Evolutionary conservation across 2,113 vertebrate genomes (phyloP).

Genomic region (Piprites chloris): DNA sequence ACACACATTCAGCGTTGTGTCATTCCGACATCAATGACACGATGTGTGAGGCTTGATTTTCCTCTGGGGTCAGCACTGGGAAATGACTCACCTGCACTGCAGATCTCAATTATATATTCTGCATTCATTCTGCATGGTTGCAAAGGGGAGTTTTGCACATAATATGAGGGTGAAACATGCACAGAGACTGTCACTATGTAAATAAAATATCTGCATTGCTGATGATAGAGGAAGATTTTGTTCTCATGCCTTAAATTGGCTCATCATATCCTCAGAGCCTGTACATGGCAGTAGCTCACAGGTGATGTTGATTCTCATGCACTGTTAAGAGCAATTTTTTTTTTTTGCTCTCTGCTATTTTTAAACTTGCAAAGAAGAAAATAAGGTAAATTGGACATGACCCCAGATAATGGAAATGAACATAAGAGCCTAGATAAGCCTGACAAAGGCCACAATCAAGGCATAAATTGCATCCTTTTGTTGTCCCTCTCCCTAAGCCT

Average conservation of each 20-base stretch:
- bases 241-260: neutral
- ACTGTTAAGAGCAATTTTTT: neutral
- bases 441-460: constrained; percentile 60
- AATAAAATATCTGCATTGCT: constrained; percentile 42
- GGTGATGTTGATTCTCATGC: neutral
- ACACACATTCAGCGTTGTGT: neutral
- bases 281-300: neutral
- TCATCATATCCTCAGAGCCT: neutral
- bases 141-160: neutral
- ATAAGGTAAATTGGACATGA: constrained; percentile 49
- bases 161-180: constrained; percentile 10
- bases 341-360: constrained; percentile 18
- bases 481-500: neutral
- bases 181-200: neutral
- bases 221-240: neutral
- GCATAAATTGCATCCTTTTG: constrained; percentile 45
- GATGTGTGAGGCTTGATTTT: neutral
- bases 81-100: constrained; percentile 51
- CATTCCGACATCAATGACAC: neutral
- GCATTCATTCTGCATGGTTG: constrained; percentile 5
- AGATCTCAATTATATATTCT: constrained; percentile 51
- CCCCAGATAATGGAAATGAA: constrained; percentile 29
- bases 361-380: constrained; percentile 49
- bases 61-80: neutral
- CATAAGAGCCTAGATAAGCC: constrained; percentile 27